Percentiles rank a stretch among this genome's conserved stretches.
phyloP scores from a whole-genome alignment of 2,888 invertebrate species.

The Apoda limacodes region DNA sequence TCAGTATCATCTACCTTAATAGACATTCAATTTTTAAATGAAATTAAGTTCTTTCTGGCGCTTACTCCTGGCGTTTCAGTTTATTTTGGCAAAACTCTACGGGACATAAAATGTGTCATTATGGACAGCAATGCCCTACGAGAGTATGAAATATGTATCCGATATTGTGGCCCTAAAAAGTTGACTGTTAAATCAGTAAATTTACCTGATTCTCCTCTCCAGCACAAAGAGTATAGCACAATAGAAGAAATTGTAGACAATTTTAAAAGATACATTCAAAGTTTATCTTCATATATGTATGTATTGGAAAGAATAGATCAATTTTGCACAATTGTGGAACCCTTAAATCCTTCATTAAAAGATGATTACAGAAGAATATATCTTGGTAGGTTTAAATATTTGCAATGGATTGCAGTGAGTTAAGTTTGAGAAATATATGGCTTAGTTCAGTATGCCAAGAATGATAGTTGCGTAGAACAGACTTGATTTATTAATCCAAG shows the following conservation, averaged over 20 bases:
- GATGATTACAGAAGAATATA: constrained; percentile 49
- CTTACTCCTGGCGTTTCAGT: constrained; percentile 23
- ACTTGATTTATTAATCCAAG: no score
- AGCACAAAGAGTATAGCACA: constrained; percentile 33
- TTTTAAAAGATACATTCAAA: constrained; percentile 29
- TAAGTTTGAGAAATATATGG: no score
- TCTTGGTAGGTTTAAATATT: constrained; percentile 31
- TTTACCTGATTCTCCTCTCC: constrained; percentile 36
- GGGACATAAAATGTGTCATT: constrained; percentile 40
- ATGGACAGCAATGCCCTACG: constrained; percentile 28
- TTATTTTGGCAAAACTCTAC: constrained; percentile 45
- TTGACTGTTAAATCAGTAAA: constrained; percentile 29
- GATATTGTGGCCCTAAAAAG: constrained; percentile 32
- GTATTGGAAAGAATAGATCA: constrained; percentile 44
- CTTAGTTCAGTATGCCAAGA: no score
- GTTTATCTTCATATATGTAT: constrained; percentile 37
- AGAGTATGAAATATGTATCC: constrained; percentile 37
- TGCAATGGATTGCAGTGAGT: no score
- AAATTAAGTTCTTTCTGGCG: no score
- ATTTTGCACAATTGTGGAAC: constrained; percentile 46
- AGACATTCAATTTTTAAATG: no score
- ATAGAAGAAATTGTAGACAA: constrained; percentile 31
- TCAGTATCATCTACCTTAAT: no score
- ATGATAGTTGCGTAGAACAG: no score
- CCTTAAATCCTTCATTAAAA: constrained; percentile 39